Percentiles rank a stretch among this genome's conserved stretches.
phyloP scores from a whole-genome alignment of 2,888 invertebrate genomes.

The Deilephila elpenor region DNA sequence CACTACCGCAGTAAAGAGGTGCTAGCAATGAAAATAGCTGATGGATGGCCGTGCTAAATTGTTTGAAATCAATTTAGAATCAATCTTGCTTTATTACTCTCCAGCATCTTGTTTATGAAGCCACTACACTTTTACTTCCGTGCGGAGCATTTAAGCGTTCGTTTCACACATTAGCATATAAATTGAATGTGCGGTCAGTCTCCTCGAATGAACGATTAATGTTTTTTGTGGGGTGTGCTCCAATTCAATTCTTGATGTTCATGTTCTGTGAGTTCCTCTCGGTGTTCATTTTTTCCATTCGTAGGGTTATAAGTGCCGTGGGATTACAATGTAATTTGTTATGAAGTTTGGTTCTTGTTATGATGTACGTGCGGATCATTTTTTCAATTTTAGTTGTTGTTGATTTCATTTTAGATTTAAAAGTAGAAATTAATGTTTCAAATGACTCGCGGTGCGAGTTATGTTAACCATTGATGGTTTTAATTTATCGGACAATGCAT shows the following conservation, averaged over 20 bases:
- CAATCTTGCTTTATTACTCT: conserved; percentile 10
- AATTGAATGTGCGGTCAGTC: conserved; percentile 63
- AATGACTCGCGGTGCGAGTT: too few species aligned
- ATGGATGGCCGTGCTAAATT: conserved; percentile 1
- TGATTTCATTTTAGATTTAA: too few species aligned
- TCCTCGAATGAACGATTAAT: conserved; percentile 53
- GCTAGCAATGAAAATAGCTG: too few species aligned
- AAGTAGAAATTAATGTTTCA: too few species aligned
- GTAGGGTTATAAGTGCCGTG: background rate
- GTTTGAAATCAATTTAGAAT: background rate
- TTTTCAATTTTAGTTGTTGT: too few species aligned
- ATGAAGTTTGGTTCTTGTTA: background rate
- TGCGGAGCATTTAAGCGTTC: conserved; percentile 37
- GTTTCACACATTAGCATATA: conserved; percentile 72
- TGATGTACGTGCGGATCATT: background rate
- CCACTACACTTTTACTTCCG: conserved; percentile 36
- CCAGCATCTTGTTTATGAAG: conserved; percentile 35
- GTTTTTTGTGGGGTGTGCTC: conserved; percentile 32
- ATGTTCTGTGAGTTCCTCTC: background rate
- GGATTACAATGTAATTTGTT: background rate
- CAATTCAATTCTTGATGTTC: conserved; percentile 3
- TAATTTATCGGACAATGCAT: too few species aligned
- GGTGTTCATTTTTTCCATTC: background rate
- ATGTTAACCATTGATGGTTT: too few species aligned
- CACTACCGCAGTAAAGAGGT: too few species aligned